Evolutionary conservation across 2,797 vertebrate species (phyloP).

Genomic region (Rhinogobio ventralis): DNA sequence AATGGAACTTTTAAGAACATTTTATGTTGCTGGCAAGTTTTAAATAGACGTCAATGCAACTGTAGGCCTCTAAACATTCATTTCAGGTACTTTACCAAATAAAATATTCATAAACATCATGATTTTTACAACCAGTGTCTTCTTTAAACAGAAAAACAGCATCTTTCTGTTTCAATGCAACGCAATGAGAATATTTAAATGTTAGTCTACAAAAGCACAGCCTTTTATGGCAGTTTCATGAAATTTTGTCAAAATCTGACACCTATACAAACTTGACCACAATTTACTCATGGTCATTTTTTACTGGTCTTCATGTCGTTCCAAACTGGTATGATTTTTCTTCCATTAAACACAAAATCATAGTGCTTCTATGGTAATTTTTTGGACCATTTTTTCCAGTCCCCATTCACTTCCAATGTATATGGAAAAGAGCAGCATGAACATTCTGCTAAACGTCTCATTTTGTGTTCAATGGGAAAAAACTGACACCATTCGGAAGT

Average conservation of each 20-base stretch:
- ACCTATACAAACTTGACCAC: not conserved
- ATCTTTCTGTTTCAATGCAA: not conserved
- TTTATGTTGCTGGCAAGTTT: no score
- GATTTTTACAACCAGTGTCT: no score
- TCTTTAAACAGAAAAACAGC: no score
- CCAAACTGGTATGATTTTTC: not conserved
- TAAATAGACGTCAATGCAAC: no score
- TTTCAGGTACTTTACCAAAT: no score
- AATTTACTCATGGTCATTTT: not conserved
- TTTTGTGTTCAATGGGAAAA: not conserved
- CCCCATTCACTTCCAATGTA: not conserved
- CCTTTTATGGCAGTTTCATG: not conserved
- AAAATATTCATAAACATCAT: no score
- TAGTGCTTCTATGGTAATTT: not conserved
- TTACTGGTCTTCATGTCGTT: not conserved
- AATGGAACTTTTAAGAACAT: not conserved
- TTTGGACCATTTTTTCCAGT: not conserved
- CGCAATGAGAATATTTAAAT: not conserved
- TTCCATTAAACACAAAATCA: not conserved
- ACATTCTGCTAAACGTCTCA: not conserved
- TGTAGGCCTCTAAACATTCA: no score
- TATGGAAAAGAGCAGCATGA: constrained; percentile 8
- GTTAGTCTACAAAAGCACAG: not conserved
- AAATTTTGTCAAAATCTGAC: not conserved
- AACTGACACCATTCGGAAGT: not conserved